Evolutionary conservation across 1,140 invertebrate genomes (phyloP), one percentile per base, ranked within the genome.

Genomic region (Ylistrum balloti): DNA sequence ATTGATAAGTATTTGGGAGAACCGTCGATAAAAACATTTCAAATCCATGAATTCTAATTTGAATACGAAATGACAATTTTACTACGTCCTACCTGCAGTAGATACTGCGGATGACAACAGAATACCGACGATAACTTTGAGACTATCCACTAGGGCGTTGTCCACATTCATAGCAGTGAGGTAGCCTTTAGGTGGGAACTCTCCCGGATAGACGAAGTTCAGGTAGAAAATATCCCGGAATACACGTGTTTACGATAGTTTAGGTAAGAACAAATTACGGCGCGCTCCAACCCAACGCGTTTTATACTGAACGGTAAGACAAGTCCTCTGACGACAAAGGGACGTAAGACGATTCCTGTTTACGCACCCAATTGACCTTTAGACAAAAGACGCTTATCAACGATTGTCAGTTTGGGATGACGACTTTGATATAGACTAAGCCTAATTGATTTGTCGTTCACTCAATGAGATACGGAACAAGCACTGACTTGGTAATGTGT

Each of bases 291-390:
- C 2, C 2, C 22, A 17, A 28, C 56, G 5, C 1, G 56, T 74
- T 74, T 74, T 74, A 74, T 74, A 74, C 56, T n/a, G 56, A n/a
- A 28, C 22, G 7, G 17, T 5, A 2, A 74, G 56, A n/a, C 56
- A 7, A n/a, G 11, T 74, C 56, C 56, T 74, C 56, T 74, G 56
- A 74, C n/a, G 56, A 28, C n/a, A n/a, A 28, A 74, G 28, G 20
- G 28, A 5, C 5, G n/a, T 74, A 74, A 74, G 56, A 74, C 56
- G 56, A n/a, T 74, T 74, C 56, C 17, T n/a, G 28, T 74, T 74
- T 22, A 74, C 56, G 56, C 22, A 74, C 56, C 56, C n/a, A 74
- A 74, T 74, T 74, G 56, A 74, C 56, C 56, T 74, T 74, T 74
- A n/a, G 28, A 9, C 15, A 74, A 74, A 74, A 74, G 56, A 17